Percentiles rank a stretch among this genome's conserved stretches.
Conservation (phyloP, 2,888 invertebrate genomes). For the Macrosiphum euphorbiae region DNA sequence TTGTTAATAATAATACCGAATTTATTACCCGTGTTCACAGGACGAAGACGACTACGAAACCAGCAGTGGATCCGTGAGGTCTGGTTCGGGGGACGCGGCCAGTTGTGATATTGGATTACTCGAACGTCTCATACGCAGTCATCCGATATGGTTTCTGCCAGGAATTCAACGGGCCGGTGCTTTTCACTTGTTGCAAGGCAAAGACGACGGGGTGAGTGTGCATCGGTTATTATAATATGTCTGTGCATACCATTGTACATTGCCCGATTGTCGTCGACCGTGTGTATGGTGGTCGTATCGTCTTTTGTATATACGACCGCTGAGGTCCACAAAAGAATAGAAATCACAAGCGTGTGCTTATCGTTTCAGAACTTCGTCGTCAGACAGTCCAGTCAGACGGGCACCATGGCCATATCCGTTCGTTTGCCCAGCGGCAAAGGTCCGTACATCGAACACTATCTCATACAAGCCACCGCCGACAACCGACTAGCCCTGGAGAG, state of each 20-base stretch:
- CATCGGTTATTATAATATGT: background rate
- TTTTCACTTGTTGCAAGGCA: conserved; percentile 92
- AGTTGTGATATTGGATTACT: conserved; percentile 88
- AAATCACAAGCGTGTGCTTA: background rate
- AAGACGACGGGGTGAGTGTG: conserved; percentile 89
- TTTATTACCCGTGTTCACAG: background rate
- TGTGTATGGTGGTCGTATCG: background rate
- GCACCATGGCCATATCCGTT: conserved; percentile 95
- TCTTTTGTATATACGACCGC: background rate
- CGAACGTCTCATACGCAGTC: conserved; percentile 89
- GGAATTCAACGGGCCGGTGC: conserved; percentile 94
- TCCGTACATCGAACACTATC: conserved; percentile 95
- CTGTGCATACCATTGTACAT: background rate
- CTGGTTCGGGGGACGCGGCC: conserved; percentile 73
- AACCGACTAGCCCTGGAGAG: conserved; percentile 91
- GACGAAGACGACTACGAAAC: conserved; percentile 61
- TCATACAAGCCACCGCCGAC: conserved; percentile 85
- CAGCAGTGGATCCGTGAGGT: conserved; percentile 68
- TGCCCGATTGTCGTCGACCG: background rate
- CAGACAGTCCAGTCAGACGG: conserved; percentile 91
- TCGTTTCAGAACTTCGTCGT: conserved; percentile 90
- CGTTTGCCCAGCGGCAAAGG: conserved; percentile 88
- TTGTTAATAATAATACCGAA: background rate
- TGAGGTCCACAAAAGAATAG: background rate
- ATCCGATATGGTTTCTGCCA: conserved; percentile 96